Percentiles rank a stretch among this genome's conserved stretches.
These are phyloP conservation scores for Tupaia chinensis DNA, from an alignment of 2,113 vertebrate genomes.

Conservation along the genomic window DNA sequence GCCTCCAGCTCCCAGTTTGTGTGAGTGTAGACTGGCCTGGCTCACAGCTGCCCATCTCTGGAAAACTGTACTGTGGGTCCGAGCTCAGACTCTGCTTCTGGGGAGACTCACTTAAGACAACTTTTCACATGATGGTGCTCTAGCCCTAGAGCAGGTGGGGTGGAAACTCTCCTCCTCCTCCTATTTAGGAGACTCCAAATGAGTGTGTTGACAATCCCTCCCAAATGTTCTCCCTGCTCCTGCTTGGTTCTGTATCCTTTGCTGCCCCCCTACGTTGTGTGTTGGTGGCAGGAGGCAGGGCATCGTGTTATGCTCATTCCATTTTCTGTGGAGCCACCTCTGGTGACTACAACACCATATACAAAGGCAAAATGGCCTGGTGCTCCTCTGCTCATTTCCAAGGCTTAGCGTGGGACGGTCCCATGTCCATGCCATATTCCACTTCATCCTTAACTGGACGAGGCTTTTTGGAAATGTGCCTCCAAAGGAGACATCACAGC, in stretches of 20 bases:
- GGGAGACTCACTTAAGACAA: neutral
- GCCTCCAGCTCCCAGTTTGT: neutral
- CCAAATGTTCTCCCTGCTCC: neutral
- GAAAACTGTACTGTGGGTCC: neutral
- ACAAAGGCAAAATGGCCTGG: neutral
- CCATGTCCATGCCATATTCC: neutral
- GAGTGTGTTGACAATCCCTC: neutral
- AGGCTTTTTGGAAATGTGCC: conserved; percentile 6
- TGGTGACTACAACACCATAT: neutral
- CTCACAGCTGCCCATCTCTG: neutral
- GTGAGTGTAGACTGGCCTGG: neutral
- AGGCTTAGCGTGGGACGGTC: neutral
- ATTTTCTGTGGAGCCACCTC: neutral
- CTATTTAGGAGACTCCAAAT: neutral
- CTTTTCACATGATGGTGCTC: neutral
- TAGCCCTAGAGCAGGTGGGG: neutral
- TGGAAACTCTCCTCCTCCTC: neutral
- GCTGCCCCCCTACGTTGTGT: neutral
- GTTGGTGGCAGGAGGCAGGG: neutral
- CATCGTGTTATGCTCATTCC: neutral
- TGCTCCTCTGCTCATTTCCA: neutral
- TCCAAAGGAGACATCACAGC: neutral
- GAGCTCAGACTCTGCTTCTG: neutral
- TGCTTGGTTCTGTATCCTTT: neutral
- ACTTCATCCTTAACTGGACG: too few relatives aligned